These are phyloP conservation scores for Mythimna albipuncta DNA, from an alignment of 2,888 invertebrate genomes.

Conservation along the genomic window DNA sequence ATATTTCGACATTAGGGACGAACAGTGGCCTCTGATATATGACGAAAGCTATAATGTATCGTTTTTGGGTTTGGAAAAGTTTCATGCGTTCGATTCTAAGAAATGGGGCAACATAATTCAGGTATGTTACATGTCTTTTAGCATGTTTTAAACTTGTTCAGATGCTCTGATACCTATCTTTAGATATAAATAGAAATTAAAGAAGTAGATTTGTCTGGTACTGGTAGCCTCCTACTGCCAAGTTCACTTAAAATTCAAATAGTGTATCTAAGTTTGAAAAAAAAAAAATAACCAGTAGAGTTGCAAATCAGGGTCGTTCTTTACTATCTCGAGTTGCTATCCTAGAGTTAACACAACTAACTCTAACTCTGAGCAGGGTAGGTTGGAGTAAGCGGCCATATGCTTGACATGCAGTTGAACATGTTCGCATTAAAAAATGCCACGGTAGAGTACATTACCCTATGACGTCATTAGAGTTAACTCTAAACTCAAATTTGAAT, in stretches of 20 bases:
- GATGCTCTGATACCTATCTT: neutral
- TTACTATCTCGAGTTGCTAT: too few species aligned
- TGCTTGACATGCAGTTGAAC: too few species aligned
- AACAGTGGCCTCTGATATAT: conserved; percentile 95
- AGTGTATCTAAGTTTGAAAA: neutral
- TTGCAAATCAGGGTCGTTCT: too few species aligned
- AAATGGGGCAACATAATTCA: conserved; percentile 96
- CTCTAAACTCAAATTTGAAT: too few species aligned
- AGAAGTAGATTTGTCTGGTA: neutral
- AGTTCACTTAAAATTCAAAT: neutral
- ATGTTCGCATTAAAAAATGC: too few species aligned
- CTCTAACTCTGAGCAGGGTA: too few species aligned
- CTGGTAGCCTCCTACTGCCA: neutral
- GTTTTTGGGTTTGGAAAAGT: conserved; percentile 95
- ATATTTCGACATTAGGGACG: conserved; percentile 89
- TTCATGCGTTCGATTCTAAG: conserved; percentile 96
- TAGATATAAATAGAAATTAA: neutral
- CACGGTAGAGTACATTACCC: too few species aligned
- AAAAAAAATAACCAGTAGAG: neutral
- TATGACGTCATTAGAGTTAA: too few species aligned
- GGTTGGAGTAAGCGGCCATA: too few species aligned
- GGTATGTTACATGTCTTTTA: conserved; percentile 77
- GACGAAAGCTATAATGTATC: conserved; percentile 94
- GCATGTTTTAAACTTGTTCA: neutral
- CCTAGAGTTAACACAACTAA: too few species aligned